Evolutionary conservation across 1,140 invertebrate species (phyloP), one percentile per base, ranked within the genome.

Genomic region (Caerostris extrusa): DNA sequence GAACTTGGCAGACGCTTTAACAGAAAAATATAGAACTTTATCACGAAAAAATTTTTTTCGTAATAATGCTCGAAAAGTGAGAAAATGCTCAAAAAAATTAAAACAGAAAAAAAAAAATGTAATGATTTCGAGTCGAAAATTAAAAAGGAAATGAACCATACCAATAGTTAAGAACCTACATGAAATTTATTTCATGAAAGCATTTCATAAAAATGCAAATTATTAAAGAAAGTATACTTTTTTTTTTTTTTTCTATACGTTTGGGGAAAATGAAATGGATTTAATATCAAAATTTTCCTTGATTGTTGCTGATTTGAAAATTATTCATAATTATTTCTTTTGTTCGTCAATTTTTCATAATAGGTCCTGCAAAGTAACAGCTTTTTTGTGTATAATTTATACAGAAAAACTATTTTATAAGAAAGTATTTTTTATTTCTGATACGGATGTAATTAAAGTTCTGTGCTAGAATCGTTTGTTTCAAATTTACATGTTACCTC

Each of bases 51-150:
- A 67, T 34, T 17, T 67, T 85, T 85, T 58, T 69, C 61, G 4
- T 92, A 85, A 83, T 83, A 83, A 85, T 67, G 6, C 60, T 53
- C 85, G 69, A 55, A 92, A 85, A 92, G 58, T 92, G 90, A 92
- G 89, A 92, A 92, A 92, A 92, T 2, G 56, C 34, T 14, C n/a
- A 34, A 34, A 34, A n/a, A 34, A 34, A 34, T 34, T 34, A 34
- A 34, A 34, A 14, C 61, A 7, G n/a, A n/a, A 14, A 83, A 91
- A 92, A 85, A 64, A 81, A 81, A 7, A 3, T 82, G n/a, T n/a
- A 91, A 77, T 50, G 56, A 55, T 82, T 91, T 17, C 19, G 56
- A 81, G 56, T 81, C 7, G 19, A 55, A 81, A 81, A 58, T 91
- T 57, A 77, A 91, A n/a, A 91, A 81, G 3, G 61, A 91, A 91